Evolutionary conservation across 2,888 invertebrate species (phyloP), one percentile per base, ranked within the genome.

Genomic region (Clivina fossor): DNA sequence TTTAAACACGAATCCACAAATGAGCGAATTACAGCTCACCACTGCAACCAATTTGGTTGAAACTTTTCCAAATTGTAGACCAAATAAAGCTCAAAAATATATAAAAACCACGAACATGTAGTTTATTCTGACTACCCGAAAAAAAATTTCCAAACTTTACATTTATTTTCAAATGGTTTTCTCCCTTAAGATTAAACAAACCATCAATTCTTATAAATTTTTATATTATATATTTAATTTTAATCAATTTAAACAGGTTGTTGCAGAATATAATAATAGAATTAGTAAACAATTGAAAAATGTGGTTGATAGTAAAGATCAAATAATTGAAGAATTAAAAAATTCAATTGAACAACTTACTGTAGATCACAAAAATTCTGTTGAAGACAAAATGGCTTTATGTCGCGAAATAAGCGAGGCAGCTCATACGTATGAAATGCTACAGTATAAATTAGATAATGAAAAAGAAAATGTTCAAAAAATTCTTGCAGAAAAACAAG

Each of bases 211-310:
- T 18, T 43, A n/a, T 40, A 35, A 8, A 20, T 19, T 35, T 28
- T 33, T 4, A 41, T 20, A n/a, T n/a, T n/a, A 22, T 19, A 16
- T 15, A 41, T 37, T 22, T 30, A 54, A 16, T 13, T 50, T 48
- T 47, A 5, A n/a, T 56, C 55, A 22, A n/a, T 11, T 7, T 38
- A 28, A 30, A 19, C 30, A 73, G 71, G 59, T 71, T 41, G 67
- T 72, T 40, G 72, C 68, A 2, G 71, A 72, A 58, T 73, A 68
- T 64, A 74, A 71, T 58, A 71, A 71, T 60, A 64, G 71, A 60
- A 32, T 72, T 19, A 70, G 70, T 5, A 68, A 71, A 44, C 68
- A 69, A 57, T 58, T 72, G 5, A 69, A 71, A 61, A 51, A 58
- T 11, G 71, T 70, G 61, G 65, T 72, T 1, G 60, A 64, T 18